A percentile compares a stretch with the other conserved stretches of the same genome.
Evolutionary conservation across 2,113 vertebrate genomes (phyloP).

Genomic region (Tinamus guttatus): DNA sequence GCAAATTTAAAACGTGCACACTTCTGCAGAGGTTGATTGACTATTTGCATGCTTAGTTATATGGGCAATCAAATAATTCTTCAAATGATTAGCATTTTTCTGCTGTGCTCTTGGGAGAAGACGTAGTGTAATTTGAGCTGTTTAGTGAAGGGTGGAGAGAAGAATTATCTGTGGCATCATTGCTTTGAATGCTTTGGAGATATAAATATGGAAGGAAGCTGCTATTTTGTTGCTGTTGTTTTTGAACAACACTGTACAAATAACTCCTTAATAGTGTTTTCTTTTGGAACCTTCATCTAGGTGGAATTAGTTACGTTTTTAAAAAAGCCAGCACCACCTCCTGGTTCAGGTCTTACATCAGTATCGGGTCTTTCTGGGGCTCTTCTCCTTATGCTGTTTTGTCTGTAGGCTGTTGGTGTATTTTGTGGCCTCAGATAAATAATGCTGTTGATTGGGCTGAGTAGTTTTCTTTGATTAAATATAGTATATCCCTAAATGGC

Average conservation of each 20-base stretch:
- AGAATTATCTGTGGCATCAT: neutral
- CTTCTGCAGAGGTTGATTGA: neutral
- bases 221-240: neutral
- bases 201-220: neutral
- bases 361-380: neutral
- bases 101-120: neutral
- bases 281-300: neutral
- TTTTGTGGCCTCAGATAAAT: constrained; percentile 13
- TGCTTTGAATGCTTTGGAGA: neutral
- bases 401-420: neutral
- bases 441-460: neutral
- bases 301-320: neutral
- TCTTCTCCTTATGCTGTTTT: neutral
- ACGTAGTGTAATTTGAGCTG: neutral
- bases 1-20: neutral
- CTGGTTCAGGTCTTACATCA: neutral
- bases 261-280: neutral
- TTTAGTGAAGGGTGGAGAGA: too few species aligned
- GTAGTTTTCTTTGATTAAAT: constrained; percentile 35
- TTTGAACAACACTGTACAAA: neutral
- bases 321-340: neutral
- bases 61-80: neutral
- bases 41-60: neutral
- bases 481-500: neutral
- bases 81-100: neutral